A percentile compares a stretch with the other conserved stretches of the same genome.
Evolutionary conservation across 2,797 vertebrate genomes (phyloP).

Genomic region (Sebastes paucispinis): DNA sequence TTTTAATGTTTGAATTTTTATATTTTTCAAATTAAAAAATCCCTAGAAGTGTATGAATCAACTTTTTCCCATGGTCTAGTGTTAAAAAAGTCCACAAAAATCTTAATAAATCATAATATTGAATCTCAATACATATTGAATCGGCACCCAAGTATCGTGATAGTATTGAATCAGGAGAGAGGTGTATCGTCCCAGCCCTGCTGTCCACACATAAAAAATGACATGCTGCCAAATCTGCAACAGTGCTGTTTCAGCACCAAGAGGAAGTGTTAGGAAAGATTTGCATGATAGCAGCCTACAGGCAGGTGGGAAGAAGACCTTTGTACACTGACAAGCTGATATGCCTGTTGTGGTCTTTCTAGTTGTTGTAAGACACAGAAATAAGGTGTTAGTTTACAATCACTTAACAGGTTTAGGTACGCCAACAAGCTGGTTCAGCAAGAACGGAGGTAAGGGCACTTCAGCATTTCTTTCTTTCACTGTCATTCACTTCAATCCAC

Average conservation of each 20-base stretch:
- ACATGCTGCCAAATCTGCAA: not conserved
- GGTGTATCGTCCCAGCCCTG: not conserved
- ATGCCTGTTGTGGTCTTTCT: not conserved
- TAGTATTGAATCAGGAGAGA: too few species aligned
- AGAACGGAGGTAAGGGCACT: not conserved
- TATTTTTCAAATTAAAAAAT: too few species aligned
- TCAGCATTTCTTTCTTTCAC: constrained; percentile 21
- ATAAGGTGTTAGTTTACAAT: constrained; percentile 4
- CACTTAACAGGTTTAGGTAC: constrained; percentile 34
- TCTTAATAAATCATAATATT: accelerated
- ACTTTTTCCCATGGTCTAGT: too few species aligned
- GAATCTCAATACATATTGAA: too few species aligned
- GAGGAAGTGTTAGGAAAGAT: not conserved
- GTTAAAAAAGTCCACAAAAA: too few species aligned
- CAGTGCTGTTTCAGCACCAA: not conserved
- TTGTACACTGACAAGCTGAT: constrained; percentile 6
- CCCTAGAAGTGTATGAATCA: too few species aligned
- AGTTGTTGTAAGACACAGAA: not conserved
- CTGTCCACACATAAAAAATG: not conserved
- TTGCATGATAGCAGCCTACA: not conserved
- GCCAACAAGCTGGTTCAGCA: constrained; percentile 63
- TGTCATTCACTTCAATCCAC: not conserved
- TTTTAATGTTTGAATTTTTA: too few species aligned
- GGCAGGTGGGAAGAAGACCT: constrained; percentile 15
- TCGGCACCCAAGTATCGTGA: too few species aligned